Conservation (phyloP, 2,888 invertebrate species). For the Tipula lateralis region DNA sequence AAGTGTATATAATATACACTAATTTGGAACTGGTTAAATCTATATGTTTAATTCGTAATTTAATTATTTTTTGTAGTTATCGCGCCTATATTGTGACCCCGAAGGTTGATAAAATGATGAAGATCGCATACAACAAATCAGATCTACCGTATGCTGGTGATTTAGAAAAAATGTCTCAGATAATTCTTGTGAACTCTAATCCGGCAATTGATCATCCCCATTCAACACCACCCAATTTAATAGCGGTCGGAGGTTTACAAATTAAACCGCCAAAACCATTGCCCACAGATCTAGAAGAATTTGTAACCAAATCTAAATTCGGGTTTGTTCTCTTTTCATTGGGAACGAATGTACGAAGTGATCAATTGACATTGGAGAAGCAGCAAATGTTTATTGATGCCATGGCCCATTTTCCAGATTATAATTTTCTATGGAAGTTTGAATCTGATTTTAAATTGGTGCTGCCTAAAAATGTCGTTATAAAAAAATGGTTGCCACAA, state of each 20-base stretch:
- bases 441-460: constrained; percentile 38
- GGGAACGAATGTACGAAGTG: constrained; percentile 41
- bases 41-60: background rate
- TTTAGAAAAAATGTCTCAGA: constrained; percentile 37
- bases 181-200: constrained; percentile 44
- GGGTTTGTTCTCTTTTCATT: constrained; percentile 45
- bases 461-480: constrained; percentile 48
- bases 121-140: constrained; percentile 36
- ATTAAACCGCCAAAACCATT: constrained; percentile 40
- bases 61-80: constrained; percentile 32
- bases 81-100: constrained; percentile 36
- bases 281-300: constrained; percentile 36
- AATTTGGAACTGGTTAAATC: background rate
- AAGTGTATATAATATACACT: background rate
- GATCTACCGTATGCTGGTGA: constrained; percentile 35
- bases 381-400: constrained; percentile 38
- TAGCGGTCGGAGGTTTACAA: constrained; percentile 46
- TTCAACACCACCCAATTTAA: constrained; percentile 43
- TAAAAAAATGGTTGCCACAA: constrained; percentile 52
- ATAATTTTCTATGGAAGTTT: constrained; percentile 47
- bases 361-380: constrained; percentile 34
- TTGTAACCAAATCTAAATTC: constrained; percentile 39
- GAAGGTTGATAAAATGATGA: constrained; percentile 36
- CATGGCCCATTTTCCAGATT: constrained; percentile 40
- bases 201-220: constrained; percentile 42